phyloP scores from a whole-genome alignment of 2,113 vertebrate species.

The Lonchura striata region DNA sequence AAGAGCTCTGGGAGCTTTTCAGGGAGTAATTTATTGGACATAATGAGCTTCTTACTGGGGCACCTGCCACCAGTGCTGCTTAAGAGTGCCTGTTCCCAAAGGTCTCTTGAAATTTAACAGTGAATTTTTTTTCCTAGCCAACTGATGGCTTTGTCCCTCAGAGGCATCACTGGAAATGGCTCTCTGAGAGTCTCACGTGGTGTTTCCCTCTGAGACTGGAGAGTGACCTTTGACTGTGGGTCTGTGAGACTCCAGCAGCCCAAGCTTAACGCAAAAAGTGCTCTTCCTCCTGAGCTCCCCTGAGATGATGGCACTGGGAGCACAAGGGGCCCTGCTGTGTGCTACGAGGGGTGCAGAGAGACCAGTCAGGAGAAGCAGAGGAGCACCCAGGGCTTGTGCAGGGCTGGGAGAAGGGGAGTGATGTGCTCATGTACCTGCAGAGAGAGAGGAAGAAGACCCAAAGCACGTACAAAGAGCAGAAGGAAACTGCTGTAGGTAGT shows the following conservation, averaged over 20 bases:
- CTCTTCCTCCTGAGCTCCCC: background rate
- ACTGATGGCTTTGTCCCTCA: background rate
- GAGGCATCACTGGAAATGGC: background rate
- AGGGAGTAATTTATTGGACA: constrained; percentile 3
- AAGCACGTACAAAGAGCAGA: background rate
- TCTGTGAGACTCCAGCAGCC: background rate
- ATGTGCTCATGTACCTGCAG: background rate
- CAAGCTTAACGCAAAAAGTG: background rate
- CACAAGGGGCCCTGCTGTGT: background rate
- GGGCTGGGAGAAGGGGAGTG: background rate
- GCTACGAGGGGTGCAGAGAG: background rate
- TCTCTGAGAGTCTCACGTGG: background rate
- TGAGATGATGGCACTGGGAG: background rate
- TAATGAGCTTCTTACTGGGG: constrained; percentile 9
- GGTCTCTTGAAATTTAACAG: background rate
- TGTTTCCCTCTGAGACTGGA: background rate
- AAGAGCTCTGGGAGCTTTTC: constrained; percentile 44
- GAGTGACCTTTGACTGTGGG: background rate
- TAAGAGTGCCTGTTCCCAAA: background rate
- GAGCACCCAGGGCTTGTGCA: background rate
- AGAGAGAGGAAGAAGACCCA: background rate
- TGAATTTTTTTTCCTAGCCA: background rate
- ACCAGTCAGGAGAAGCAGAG: background rate
- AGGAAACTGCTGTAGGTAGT: background rate
- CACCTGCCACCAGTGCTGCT: background rate